These are phyloP conservation scores for Loriculus beryllinus DNA, from an alignment of 2,797 vertebrate genomes.

Conservation along the genomic window DNA sequence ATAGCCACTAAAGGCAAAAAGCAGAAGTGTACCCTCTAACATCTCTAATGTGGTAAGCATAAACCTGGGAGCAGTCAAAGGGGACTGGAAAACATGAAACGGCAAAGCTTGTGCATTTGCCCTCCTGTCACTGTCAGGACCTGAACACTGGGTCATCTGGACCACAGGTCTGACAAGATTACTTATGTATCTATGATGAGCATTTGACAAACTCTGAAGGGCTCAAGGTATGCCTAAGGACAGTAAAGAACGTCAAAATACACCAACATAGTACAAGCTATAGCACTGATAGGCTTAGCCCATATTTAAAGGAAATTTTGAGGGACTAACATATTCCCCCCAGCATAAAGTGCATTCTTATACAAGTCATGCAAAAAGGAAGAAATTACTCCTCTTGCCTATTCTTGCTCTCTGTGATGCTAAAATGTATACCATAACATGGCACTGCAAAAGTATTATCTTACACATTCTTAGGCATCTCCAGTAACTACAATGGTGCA, in stretches of 20 bases:
- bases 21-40: neutral
- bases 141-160: neutral
- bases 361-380: neutral
- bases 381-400: neutral
- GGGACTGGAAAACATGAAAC: neutral
- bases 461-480: neutral
- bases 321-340: accelerated
- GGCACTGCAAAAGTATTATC: neutral
- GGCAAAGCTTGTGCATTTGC: neutral
- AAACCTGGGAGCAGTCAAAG: neutral
- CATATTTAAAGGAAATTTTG: neutral
- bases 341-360: neutral
- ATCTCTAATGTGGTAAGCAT: neutral
- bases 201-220: neutral
- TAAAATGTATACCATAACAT: neutral
- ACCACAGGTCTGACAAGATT: neutral
- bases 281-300: neutral
- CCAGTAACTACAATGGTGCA: neutral
- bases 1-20: neutral
- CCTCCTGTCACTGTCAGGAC: neutral
- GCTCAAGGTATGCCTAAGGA: neutral
- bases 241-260: neutral
- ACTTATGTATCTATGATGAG: neutral
- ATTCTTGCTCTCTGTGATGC: neutral
- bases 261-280: neutral